A percentile compares a stretch with the other conserved stretches of the same genome.
phyloP scores from a whole-genome alignment of 2,797 vertebrate species.

The Platyrinchus mystaceus region DNA sequence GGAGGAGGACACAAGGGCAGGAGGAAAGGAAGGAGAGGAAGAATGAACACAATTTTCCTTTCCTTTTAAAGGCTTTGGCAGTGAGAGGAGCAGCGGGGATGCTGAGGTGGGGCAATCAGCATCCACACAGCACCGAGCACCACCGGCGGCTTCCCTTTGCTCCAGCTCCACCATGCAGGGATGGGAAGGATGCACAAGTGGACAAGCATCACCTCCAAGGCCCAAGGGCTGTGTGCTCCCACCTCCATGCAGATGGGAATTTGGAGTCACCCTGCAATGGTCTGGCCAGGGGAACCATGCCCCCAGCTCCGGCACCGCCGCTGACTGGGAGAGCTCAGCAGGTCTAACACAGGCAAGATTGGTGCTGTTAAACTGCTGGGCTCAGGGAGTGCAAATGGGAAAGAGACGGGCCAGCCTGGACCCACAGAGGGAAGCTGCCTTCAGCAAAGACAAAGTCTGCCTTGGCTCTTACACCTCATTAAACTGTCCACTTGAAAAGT shows the following conservation, averaged over 20 bases:
- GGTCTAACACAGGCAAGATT: rapidly evolving
- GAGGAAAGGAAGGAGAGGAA: neutral
- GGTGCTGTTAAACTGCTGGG: neutral
- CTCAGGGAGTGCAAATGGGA: rapidly evolving
- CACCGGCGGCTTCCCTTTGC: rapidly evolving
- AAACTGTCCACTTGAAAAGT: rapidly evolving
- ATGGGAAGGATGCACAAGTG: neutral
- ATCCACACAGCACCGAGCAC: rapidly evolving
- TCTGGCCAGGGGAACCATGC: rapidly evolving
- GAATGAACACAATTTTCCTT: conserved; percentile 34
- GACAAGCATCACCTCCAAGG: neutral
- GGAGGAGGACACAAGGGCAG: neutral
- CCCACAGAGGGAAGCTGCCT: neutral
- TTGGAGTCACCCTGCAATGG: rapidly evolving
- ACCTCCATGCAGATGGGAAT: rapidly evolving
- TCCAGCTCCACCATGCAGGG: neutral
- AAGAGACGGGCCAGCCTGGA: neutral
- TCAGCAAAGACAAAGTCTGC: neutral
- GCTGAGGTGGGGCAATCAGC: neutral
- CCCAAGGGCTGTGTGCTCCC: neutral
- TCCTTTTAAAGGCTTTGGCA: conserved; percentile 2
- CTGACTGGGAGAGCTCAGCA: neutral
- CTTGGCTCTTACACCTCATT: neutral
- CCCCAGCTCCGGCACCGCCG: neutral
- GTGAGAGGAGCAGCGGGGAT: rapidly evolving